Base-by-base conservation (phyloP, 2,888 invertebrate genomes). In the Panzeria rudis region DNA sequence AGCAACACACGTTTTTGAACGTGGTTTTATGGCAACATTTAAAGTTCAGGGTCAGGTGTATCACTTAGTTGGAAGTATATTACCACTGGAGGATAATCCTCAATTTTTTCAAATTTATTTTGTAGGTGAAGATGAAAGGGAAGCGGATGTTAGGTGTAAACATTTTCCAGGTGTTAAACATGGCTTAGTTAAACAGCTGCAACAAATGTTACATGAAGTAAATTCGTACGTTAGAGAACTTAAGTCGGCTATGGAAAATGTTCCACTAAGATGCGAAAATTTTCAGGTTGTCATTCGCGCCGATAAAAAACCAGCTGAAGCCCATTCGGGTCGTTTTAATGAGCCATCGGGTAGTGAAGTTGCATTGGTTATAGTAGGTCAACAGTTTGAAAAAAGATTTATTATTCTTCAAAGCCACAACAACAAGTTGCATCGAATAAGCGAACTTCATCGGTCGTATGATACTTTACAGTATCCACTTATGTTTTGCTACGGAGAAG, bases 31-130 rank as follows among this genome's bases (percentile, higher is more conserved):
- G 35, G 20, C 61, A 4, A 38, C 20, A 4, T 61, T 41, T 41
- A 41, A 41, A 15, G 41, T 62, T 23, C 62, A 62, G 5, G 66
- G 32, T 25, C 66, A 66, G 6, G 50, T 32, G 0, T 66, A 17
- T 11, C 66, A 50, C n/a, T 66, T 66, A 29, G 7, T 73, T n/a
- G 61, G 73, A 5, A 35, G 47, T 35, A 23, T 73, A 9, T 17
- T 73, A 15, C 72, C 47, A n/a, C n/a, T n/a, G 1, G 5, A 29
- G 15, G 54, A 61, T 6, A 35, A 50, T 35, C 13, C 32, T 0
- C 29, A 62, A 52, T 73, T 73, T 15, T 13, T 73, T n/a, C 73
- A 73, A 73, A 64, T 75, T 29, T 76, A 76, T 66, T 64, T 76
- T 38, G 64, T 64, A 6, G 41, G 64, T 1, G 54, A 64, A 25